phyloP scores from a whole-genome alignment of 2,113 vertebrate species.

The Turdus rufiventris region DNA sequence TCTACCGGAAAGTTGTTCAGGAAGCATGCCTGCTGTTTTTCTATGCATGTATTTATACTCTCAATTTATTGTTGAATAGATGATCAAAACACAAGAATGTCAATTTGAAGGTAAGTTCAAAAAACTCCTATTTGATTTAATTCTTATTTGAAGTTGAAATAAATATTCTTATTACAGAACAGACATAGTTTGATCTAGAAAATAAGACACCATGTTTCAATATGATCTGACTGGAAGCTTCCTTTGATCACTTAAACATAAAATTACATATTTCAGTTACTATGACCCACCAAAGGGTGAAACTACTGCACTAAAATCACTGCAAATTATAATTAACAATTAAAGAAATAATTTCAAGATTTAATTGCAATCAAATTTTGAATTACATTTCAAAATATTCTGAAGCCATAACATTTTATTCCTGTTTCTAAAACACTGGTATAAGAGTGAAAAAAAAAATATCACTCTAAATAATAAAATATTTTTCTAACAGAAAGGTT shows the following conservation, averaged over 20 bases:
- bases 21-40: background rate
- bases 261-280: background rate
- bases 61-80: background rate
- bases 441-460: background rate
- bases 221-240: background rate
- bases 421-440: background rate
- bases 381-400: background rate
- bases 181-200: slow-evolving; percentile 7
- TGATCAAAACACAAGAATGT: background rate
- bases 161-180: background rate
- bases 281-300: background rate
- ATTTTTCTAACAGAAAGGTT: background rate
- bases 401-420: background rate
- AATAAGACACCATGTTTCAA: background rate
- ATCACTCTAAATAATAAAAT: background rate
- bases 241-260: slow-evolving; percentile 15
- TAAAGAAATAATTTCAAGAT: background rate
- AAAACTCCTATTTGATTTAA: background rate
- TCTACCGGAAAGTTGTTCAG: background rate
- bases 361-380: background rate
- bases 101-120: background rate
- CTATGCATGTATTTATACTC: background rate
- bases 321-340: background rate
- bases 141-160: background rate
- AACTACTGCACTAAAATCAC: background rate